Evolutionary conservation across 23 tunicate genomes (phyloP).

Genomic region (Clavelina lepadiformis): DNA sequence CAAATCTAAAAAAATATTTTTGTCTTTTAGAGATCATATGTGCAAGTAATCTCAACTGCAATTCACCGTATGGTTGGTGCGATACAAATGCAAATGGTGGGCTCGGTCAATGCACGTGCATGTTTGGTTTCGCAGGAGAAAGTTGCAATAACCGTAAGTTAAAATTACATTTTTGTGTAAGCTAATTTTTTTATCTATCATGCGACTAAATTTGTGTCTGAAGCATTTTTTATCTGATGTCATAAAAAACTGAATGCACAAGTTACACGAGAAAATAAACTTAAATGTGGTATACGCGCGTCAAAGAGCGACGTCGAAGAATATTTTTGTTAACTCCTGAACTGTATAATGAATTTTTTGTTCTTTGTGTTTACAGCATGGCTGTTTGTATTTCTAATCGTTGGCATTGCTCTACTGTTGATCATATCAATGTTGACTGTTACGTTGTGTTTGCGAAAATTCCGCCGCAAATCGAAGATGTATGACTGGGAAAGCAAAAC

Average conservation of each 20-base stretch:
- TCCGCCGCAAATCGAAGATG: no score
- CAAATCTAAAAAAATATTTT: background rate
- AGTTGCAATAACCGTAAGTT: slow-evolving; percentile 41
- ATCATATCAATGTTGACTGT: background rate
- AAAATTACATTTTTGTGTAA: no score
- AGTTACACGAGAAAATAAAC: background rate
- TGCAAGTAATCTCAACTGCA: slow-evolving; percentile 12
- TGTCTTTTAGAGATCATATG: slow-evolving; percentile 9
- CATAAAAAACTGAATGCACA: background rate
- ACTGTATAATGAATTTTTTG: background rate
- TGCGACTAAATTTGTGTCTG: no score
- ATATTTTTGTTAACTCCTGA: background rate
- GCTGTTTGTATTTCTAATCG: slow-evolving; percentile 20
- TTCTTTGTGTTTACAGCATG: slow-evolving; percentile 12
- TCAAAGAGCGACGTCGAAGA: background rate
- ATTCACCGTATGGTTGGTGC: slow-evolving; percentile 46
- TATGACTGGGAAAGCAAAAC: no score
- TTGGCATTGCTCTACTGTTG: background rate
- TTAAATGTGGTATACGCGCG: background rate
- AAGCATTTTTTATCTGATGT: background rate
- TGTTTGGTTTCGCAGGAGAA: slow-evolving; percentile 27
- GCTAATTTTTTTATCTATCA: no score
- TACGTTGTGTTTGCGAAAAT: no score
- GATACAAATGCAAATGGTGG: slow-evolving; percentile 11
- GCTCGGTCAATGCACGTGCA: slow-evolving; percentile 40